Conservation (phyloP, 2,797 vertebrate genomes). For the Rhincodon typus region DNA sequence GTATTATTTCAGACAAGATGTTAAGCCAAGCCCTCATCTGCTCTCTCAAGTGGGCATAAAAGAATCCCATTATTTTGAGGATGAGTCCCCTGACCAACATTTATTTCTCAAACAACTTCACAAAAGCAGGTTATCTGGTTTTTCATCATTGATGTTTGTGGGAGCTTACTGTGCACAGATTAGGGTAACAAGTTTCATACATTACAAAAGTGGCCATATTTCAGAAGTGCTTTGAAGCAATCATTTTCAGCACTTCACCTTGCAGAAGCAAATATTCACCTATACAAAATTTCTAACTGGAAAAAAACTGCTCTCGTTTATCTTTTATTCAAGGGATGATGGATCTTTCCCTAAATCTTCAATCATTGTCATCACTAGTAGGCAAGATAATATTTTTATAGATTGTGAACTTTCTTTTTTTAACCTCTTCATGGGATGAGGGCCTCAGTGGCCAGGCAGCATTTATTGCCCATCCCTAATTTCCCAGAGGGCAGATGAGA, state of each 20-base stretch:
- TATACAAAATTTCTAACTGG: not conserved
- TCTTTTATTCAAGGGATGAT: not conserved
- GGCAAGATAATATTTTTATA: not conserved
- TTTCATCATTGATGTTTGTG: too few species aligned
- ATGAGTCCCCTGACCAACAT: not conserved
- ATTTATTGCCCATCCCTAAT: too few species aligned
- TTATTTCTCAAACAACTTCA: not conserved
- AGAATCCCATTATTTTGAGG: not conserved
- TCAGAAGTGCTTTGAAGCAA: too few species aligned
- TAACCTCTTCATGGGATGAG: too few species aligned
- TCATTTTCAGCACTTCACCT: not conserved
- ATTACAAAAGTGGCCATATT: too few species aligned
- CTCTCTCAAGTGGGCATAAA: not conserved
- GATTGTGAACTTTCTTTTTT: not conserved
- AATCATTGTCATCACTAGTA: not conserved
- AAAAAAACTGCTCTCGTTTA: not conserved
- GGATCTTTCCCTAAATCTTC: not conserved
- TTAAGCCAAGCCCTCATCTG: not conserved
- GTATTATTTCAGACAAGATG: not conserved
- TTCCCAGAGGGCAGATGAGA: too few species aligned
- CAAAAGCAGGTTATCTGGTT: not conserved
- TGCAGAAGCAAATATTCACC: not conserved
- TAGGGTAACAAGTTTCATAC: not conserved
- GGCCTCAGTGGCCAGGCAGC: too few species aligned
- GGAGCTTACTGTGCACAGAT: not conserved